Conservation (phyloP, 1,140 invertebrate genomes). For the Heterodera carotae region DNA sequence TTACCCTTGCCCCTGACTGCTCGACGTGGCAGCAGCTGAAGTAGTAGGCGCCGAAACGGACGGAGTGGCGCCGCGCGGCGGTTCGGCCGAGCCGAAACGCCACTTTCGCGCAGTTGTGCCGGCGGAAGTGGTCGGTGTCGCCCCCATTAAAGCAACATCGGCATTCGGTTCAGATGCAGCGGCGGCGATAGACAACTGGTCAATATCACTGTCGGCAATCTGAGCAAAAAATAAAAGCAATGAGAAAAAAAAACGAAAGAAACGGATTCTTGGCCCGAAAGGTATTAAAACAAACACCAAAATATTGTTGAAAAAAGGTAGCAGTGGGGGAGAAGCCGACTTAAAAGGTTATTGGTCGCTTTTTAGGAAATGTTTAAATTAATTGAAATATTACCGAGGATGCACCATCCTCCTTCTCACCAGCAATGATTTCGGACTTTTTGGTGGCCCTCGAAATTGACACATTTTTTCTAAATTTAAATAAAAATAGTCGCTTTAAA, state of each 20-base stretch:
- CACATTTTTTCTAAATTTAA: background rate
- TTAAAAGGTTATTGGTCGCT: no score
- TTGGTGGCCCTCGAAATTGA: constrained; percentile 9
- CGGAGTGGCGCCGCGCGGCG: constrained; percentile 2
- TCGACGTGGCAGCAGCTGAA: background rate
- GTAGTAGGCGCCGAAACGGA: background rate
- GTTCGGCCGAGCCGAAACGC: constrained; percentile 19
- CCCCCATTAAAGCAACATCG: background rate
- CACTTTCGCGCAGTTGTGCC: constrained; percentile 8
- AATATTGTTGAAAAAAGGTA: no score
- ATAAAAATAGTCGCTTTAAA: background rate
- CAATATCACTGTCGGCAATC: constrained; percentile 27
- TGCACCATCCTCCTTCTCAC: constrained; percentile 18
- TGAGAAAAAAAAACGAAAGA: background rate
- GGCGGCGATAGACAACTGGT: constrained; percentile 20
- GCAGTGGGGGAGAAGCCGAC: no score
- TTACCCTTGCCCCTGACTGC: background rate
- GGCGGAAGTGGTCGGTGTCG: background rate
- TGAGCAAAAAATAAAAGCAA: background rate
- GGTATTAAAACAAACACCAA: no score
- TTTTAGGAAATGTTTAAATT: no score
- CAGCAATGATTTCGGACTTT: constrained; percentile 25
- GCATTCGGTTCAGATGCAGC: constrained; percentile 1
- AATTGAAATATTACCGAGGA: constrained; percentile 18
- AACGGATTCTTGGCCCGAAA: no score